Conservation (phyloP, 2,113 vertebrate genomes). For the Clarias magur region DNA sequence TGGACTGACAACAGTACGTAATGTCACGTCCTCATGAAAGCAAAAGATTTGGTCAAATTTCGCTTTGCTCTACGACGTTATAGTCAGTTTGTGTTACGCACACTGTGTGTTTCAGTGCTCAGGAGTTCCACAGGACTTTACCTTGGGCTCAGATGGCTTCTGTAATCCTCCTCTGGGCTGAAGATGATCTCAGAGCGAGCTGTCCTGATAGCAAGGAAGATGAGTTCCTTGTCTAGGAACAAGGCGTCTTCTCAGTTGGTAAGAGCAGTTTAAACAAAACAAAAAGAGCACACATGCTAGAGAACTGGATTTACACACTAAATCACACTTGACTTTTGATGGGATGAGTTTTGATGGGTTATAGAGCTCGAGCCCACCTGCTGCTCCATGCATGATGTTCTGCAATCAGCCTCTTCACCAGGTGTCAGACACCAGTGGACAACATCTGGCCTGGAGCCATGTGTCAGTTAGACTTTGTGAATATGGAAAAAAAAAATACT, state of each 20-base stretch:
- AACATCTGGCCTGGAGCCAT: not conserved
- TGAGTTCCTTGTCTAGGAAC: too few relatives aligned
- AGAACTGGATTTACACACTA: too few relatives aligned
- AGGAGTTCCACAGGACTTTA: not conserved
- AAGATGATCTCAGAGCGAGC: not conserved
- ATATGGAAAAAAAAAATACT: not conserved
- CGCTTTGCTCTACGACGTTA: not conserved
- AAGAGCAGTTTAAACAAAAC: not conserved
- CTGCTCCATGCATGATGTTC: not conserved
- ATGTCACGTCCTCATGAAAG: not conserved
- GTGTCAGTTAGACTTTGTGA: not conserved
- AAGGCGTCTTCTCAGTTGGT: not conserved
- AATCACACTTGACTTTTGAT: too few relatives aligned
- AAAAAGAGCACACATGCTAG: not conserved
- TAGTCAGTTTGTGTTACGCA: not conserved
- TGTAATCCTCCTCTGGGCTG: not conserved
- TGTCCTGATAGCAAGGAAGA: not conserved
- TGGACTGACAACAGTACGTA: not conserved
- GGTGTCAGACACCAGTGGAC: not conserved
- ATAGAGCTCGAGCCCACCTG: not conserved
- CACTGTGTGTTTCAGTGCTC: not conserved
- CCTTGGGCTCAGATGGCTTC: not conserved
- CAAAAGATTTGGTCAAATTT: not conserved
- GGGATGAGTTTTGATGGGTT: too few relatives aligned
- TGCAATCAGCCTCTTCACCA: not conserved